Evolutionary conservation across 2,888 invertebrate genomes (phyloP), one percentile per base, ranked within the genome.

Genomic region (Athripsodes cinereus): DNA sequence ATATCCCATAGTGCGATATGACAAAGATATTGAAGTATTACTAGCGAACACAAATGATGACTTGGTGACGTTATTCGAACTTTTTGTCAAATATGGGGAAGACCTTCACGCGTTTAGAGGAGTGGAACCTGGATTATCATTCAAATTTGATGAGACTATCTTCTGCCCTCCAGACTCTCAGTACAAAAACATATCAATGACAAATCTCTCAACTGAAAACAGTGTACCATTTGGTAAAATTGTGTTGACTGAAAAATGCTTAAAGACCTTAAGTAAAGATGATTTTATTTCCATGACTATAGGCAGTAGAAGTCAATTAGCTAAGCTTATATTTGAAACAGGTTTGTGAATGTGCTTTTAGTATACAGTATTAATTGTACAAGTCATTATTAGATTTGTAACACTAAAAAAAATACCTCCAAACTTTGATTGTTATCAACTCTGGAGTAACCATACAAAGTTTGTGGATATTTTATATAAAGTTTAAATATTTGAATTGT

Each of bases 81-180:
- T 91, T 81, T 90, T 92, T 67, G 74, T 88, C 8, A 76, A 81
- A 44, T 79, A 82, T 53, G 78, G 82, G 64, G 68, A 74, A 22
- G 76, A 84, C 57, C 70, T 90, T 55, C 91, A 90, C 71, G 80
- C 86, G 48, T 79, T 92, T 69, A 81, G 91, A 55, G 90, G 88
- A 22, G 86, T 89, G 6, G 95, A 94, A 70, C 92, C 92, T 51
- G 85, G 86, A 64, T 74, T 93, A 18, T 66, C 71, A 61, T 66
- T 69, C 64, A 58, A 59, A 35, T 62, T 59, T 59, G 66, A 52
- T 58, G 61, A 62, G 66, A 66, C 67, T 49, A 61, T 34, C 63
- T 62, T 59, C 55, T 54, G 62, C 47, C 58, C 57, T 2, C 64
- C 64, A 53, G 58, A 63, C 16, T 49, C 51, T 18, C 63, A 64